Base-by-base conservation (phyloP, 2,113 vertebrate species). In the Spizaetus ornatus region DNA sequence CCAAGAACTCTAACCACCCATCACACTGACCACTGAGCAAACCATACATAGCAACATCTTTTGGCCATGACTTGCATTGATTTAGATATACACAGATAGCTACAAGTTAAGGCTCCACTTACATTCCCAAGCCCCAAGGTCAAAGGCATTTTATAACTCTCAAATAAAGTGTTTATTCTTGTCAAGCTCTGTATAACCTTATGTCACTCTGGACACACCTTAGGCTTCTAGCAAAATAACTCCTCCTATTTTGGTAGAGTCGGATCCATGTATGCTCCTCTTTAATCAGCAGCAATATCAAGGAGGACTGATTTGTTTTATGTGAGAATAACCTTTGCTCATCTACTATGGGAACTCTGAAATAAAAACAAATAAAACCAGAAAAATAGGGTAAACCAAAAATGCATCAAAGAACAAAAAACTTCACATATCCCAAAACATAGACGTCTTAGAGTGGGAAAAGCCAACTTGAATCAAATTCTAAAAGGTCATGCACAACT, bases 91-190 rank as follows among this genome's bases (percentile, higher is more conserved):
- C 67, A 66, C 2, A 6, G 66, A 96, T 23, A 88, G 88, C 52
- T 43, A 36, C 65, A 93, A 94, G 59, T 83, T 92, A 82, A 89
- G 42, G 73, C 56, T 86, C 52, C 52, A n/a, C 31, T 88, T 86
- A 78, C 40, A 47, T 89, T 89, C 61, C 83, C 92, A 96, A 88
- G 82, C 48, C 50, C 47, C 85, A 90, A 70, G 88, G 86, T 95
- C 82, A 93, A 95, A 95, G 76, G 59, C 63, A 91, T 83, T 95
- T 83, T 76, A 58, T 83, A 90, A 73, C 38, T 90, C 88, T 59
- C 52, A 59, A 88, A 95, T 82, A 62, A 55, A 89, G 65, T 52
- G 53, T 94, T 95, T 96, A 92, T 87, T 97, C 56, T 82, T 92
- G 86, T 82, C 92, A 82, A 67, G 83, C 69, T 95, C 67, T 70